Conservation (phyloP, 2,113 vertebrate genomes). For the cattle (Bos taurus) region DNA sequence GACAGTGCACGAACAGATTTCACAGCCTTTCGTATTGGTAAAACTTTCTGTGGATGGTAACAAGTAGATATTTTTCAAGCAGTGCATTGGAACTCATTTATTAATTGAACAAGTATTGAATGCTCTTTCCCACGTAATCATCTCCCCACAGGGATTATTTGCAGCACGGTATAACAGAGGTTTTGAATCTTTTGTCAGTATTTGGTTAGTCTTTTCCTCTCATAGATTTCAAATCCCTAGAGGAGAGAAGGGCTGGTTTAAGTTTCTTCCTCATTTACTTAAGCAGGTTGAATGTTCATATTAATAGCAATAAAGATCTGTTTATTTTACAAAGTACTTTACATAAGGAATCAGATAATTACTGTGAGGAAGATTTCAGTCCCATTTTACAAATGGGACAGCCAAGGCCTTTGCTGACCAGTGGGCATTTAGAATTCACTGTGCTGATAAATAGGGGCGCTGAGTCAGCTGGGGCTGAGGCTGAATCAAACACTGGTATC, state of each 20-base stretch:
- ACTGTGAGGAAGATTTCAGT: background rate
- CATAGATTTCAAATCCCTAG: background rate
- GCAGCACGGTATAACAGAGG: background rate
- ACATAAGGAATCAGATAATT: background rate
- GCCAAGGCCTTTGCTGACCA: background rate
- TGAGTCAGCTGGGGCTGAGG: background rate
- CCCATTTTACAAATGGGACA: background rate
- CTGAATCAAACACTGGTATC: background rate
- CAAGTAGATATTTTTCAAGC: slow-evolving; percentile 14
- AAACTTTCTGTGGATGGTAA: background rate
- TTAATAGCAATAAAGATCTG: slow-evolving; percentile 5
- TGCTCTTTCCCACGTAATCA: background rate
- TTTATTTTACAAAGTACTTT: slow-evolving; percentile 8
- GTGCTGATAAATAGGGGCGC: background rate
- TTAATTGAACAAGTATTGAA: slow-evolving; percentile 15
- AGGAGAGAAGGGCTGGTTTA: background rate
- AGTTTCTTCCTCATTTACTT: background rate
- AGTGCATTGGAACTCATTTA: background rate
- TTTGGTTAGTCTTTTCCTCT: slow-evolving; percentile 35
- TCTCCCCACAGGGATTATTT: background rate
- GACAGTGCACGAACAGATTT: background rate
- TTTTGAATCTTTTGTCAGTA: background rate
- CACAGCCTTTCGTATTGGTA: slow-evolving; percentile 10
- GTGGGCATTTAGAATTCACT: background rate
- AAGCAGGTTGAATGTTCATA: background rate